phyloP scores from a whole-genome alignment of 2,797 vertebrate genomes.

The Dermochelys coriacea region DNA sequence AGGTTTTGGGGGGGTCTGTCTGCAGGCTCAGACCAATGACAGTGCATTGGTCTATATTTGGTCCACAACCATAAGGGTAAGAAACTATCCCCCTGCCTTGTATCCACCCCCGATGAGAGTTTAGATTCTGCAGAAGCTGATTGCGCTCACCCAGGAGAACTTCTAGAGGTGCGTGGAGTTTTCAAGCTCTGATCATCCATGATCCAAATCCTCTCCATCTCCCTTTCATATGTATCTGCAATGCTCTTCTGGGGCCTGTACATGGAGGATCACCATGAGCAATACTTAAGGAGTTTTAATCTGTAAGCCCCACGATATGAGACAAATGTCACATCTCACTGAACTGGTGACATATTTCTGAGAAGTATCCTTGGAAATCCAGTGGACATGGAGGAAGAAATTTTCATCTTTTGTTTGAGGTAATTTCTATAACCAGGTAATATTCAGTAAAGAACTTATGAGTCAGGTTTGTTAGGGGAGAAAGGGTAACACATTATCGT shows the following conservation, averaged over 20 bases:
- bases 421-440: background rate
- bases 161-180: background rate
- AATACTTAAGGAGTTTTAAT: background rate
- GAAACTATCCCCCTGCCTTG: background rate
- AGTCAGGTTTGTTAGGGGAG: background rate
- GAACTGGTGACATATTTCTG: background rate
- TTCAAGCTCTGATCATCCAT: background rate
- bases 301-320: background rate
- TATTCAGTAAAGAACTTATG: background rate
- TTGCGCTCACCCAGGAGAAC: background rate
- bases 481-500: background rate
- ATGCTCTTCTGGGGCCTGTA: background rate
- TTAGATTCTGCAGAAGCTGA: background rate
- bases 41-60: background rate
- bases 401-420: background rate
- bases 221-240: background rate
- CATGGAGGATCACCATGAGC: background rate
- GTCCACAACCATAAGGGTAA: background rate
- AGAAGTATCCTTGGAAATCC: background rate
- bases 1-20: background rate
- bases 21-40: background rate
- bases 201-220: background rate
- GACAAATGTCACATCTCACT: background rate
- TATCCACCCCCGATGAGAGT: background rate
- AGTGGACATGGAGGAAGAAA: background rate